Evolutionary conservation across 2,797 vertebrate genomes (phyloP).

Genomic region (Cephalopachus bancanus): DNA sequence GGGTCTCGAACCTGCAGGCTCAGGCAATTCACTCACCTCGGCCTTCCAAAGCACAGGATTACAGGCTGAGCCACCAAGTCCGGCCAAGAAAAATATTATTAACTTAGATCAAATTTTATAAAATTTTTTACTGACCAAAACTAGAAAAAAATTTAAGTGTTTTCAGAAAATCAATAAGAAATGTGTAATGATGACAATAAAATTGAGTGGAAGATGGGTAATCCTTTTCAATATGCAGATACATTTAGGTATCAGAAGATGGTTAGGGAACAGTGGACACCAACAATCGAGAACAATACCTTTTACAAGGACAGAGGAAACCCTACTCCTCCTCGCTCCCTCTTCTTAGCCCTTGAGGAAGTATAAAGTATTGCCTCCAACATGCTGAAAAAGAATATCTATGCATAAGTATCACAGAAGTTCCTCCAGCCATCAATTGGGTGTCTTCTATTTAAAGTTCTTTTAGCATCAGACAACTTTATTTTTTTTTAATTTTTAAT

Average conservation of each 20-base stretch:
- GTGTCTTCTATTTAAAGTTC: constrained; percentile 3
- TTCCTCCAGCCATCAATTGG: constrained; percentile 54
- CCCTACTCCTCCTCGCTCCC: constrained; percentile 58
- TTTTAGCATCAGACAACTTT: constrained; percentile 70
- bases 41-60: no score
- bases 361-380: constrained; percentile 70
- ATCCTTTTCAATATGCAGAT: constrained; percentile 65
- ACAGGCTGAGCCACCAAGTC: no score
- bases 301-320: constrained; percentile 52
- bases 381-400: constrained; percentile 73
- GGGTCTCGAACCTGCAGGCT: no score
- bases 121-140: constrained; percentile 43
- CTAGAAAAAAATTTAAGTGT: neutral
- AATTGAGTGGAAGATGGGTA: constrained; percentile 44
- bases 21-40: no score
- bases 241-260: constrained; percentile 48
- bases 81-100: neutral
- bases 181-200: neutral
- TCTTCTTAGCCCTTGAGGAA: constrained; percentile 70
- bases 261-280: constrained; percentile 44
- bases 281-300: constrained; percentile 56
- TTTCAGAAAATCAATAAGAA: constrained; percentile 48
- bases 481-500: neutral
- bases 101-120: constrained; percentile 37
- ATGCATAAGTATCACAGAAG: constrained; percentile 74